These are phyloP conservation scores for Crematogaster levior DNA, from an alignment of 2,888 invertebrate species.

Conservation along the genomic window DNA sequence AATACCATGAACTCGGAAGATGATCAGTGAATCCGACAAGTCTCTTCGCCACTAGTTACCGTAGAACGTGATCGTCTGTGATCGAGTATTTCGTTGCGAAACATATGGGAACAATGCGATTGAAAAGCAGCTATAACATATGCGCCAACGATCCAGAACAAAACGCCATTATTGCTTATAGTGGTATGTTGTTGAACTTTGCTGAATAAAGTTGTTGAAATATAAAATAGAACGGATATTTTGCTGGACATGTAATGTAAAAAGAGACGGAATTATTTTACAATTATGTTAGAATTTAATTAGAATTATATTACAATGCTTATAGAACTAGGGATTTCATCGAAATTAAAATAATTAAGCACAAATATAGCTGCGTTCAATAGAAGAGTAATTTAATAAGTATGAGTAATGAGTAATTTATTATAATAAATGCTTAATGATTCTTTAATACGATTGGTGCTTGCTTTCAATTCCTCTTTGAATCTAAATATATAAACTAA, in stretches of 20 bases:
- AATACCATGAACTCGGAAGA: slow-evolving; percentile 58
- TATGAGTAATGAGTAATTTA: too few relatives aligned
- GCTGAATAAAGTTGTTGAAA: slow-evolving; percentile 5
- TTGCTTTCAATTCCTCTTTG: too few relatives aligned
- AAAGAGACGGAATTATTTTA: slow-evolving; percentile 9
- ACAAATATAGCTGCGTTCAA: too few relatives aligned
- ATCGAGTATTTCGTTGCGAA: slow-evolving; percentile 1
- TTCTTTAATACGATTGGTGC: too few relatives aligned
- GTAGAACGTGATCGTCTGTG: slow-evolving; percentile 8
- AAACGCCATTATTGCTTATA: background rate
- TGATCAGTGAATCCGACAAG: slow-evolving; percentile 22
- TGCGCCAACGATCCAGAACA: background rate
- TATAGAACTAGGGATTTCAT: background rate
- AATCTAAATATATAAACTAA: too few relatives aligned
- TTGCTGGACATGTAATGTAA: background rate
- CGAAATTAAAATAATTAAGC: background rate
- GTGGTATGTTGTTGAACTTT: background rate
- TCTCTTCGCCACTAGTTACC: slow-evolving; percentile 13
- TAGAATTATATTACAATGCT: background rate
- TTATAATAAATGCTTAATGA: too few relatives aligned
- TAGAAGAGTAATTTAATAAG: too few relatives aligned
- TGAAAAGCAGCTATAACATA: slow-evolving; percentile 1
- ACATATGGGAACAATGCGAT: background rate
- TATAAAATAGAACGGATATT: background rate
- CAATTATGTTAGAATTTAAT: slow-evolving; percentile 7